Evolutionary conservation across 30 jellyfish, hydroid and myxozoan species (phyloP), one percentile per base, ranked within the genome.

Genomic region (Phacellophora camtschatica): DNA sequence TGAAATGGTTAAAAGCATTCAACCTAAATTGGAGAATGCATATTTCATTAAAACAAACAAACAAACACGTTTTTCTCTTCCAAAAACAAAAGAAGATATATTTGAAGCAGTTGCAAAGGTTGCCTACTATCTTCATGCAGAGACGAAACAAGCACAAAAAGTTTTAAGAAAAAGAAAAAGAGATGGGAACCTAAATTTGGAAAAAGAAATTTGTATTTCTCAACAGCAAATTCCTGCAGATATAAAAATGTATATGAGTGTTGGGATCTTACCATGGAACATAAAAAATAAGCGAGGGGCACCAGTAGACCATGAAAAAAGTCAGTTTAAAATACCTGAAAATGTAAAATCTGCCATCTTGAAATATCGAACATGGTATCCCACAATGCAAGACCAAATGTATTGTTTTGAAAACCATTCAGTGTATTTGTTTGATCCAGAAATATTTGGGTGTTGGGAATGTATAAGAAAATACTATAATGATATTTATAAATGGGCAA

Each of bases 261-360:
- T 66, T n/a, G 92, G 92, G 6, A 68, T 81, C 35, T 54, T 54
- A 54, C 92, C 92, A 12, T 81, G 92, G 92, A 71, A 81, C 27
- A 20, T 66, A 19, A 81, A 81, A 55, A 66, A 51, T 29, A 50
- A 61, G 29, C 39, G 22, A 48, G 48, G 74, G 10, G 20, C 39
- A 16, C 82, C 90, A 24, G 65, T 66, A 29, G 82, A 63, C 36
- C 69, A 63, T 46, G 36, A 25, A 1, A 36, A 49, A 1, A 33
- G 90, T 67, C 75, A 58, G 20, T 8, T 75, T 0, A 37, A 70
- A 23, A 81, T 81, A 2, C 92, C 92, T 28, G 68, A 32, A 1
- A 85, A 81, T 16, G 27, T 81, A 9, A 81, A 68, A 30, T 37
- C 53, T 1, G 70, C 77, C 18, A 33, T 53, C 29, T 23, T 81